A percentile compares a stretch with the other conserved stretches of the same genome.
Conservation (phyloP, 2,797 vertebrate species). For the Betta splendens region DNA sequence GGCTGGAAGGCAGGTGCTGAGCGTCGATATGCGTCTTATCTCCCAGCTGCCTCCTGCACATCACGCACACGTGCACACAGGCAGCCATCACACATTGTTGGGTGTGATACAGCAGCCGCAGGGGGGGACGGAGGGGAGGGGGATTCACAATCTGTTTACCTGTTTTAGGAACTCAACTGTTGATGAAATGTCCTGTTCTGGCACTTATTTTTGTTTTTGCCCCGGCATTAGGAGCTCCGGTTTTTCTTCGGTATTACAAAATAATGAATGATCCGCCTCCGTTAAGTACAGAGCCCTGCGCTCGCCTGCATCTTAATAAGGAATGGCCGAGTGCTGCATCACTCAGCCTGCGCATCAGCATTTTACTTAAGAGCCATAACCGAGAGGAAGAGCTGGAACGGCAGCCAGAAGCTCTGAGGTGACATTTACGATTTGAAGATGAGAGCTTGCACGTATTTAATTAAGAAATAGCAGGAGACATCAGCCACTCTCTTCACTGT, state of each 20-base stretch:
- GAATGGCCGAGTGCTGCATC: constrained; percentile 43
- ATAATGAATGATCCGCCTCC: constrained; percentile 32
- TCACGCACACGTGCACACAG: constrained; percentile 25
- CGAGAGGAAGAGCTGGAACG: constrained; percentile 40
- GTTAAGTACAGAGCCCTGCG: constrained; percentile 25
- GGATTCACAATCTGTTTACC: constrained; percentile 22
- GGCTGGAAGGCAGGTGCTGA: constrained; percentile 58
- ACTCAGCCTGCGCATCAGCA: constrained; percentile 29
- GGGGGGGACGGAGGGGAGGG: constrained; percentile 5
- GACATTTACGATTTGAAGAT: constrained; percentile 69
- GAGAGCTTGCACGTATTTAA: constrained; percentile 68
- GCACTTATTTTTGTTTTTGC: constrained; percentile 14
- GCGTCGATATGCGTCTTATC: constrained; percentile 70
- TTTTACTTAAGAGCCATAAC: constrained; percentile 49
- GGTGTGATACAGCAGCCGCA: constrained; percentile 29
- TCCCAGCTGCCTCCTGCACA: constrained; percentile 48
- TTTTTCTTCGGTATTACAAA: constrained; percentile 27
- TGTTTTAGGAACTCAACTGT: constrained; percentile 33
- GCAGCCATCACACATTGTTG: constrained; percentile 17
- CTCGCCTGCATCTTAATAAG: constrained; percentile 42
- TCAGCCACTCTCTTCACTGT: constrained; percentile 58
- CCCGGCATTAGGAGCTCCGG: background rate
- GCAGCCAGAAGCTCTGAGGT: constrained; percentile 57
- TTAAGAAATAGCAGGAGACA: constrained; percentile 77
- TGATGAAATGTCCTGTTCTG: constrained; percentile 19